Conservation (phyloP, 2,113 vertebrate species). For the Neodon shergylaensis region DNA sequence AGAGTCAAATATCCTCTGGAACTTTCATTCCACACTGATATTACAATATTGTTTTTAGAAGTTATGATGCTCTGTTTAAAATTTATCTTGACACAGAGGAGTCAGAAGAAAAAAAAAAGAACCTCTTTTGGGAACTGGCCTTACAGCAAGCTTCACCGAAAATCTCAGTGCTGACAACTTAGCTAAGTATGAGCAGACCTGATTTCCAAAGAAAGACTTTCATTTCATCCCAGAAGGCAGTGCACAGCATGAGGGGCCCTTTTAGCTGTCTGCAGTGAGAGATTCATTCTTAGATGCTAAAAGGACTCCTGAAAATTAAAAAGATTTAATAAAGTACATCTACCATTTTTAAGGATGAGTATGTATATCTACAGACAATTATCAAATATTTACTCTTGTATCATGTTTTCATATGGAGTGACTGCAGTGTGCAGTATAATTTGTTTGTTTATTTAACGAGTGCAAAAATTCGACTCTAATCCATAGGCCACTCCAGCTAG, state of each 20-base stretch:
- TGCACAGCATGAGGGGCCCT: not conserved
- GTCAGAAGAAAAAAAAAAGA: not conserved
- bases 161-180: not conserved
- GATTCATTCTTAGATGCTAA: not conserved
- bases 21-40: not conserved
- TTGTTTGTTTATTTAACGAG: not conserved
- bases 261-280: not conserved
- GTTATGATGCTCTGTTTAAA: not conserved
- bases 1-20: rapidly evolving
- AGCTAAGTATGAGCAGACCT: not conserved
- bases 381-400: not conserved
- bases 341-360: not conserved
- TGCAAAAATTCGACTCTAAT: not conserved
- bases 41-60: not conserved
- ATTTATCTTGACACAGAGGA: not conserved
- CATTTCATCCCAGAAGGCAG: not conserved
- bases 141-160: not conserved
- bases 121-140: not conserved
- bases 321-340: not conserved
- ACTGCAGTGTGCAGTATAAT: not conserved
- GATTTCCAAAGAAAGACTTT: not conserved
- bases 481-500: not conserved
- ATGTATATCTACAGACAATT: not conserved
- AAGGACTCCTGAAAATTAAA: not conserved
- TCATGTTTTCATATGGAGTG: not conserved